Evolutionary conservation across 1,140 invertebrate genomes (phyloP), one percentile per base, ranked within the genome.

Genomic region (Drosophila orena): DNA sequence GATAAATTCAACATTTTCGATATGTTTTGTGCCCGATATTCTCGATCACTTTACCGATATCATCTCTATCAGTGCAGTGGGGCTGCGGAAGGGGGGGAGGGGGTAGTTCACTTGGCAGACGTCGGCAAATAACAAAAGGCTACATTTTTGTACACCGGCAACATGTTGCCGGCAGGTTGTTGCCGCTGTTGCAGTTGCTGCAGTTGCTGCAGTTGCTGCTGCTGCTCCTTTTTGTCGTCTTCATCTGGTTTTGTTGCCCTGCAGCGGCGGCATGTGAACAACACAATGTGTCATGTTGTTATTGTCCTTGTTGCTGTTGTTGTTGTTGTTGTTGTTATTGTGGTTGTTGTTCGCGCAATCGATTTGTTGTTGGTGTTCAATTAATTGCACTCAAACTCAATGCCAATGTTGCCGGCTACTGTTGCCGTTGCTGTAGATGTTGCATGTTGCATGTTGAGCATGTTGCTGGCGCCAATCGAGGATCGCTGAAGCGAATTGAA

Each of bases 331-430:
- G 24, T 7, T 86, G 81, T 0, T 17, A 0, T 86, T 86, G 78
- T 52, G 60, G 66, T 46, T 77, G 72, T 59, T 85, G 77, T 88
- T 88, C 84, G 83, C 83, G 83, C 83, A 88, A 88, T 88, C 83
- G 86, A 88, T 88, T 83, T 88, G 83, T 88, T 88, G 83, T 88
- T 88, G 83, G 83, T 88, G 83, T 88, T 88, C 83, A 88, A 88
- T 88, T 88, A 88, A 88, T 89, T 88, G 84, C 73, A 83, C 76
- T 84, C 79, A 78, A 83, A 79, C 76, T 84, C 79, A 78, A 83
- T 76, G 65, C 69, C 56, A 77, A 71, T 69, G 59, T 71, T 72
- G 52, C 70, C 72, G 35, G 71, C 80, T 84, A 75, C 83, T 55
- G 59, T 69, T 71, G 73, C 46, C 43, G 10, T 49, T 37, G 27